Percentiles rank a stretch among this genome's conserved stretches.
These are phyloP conservation scores for Drosophila kurseongensis DNA, from an alignment of 1,140 invertebrate species.

Conservation along the genomic window DNA sequence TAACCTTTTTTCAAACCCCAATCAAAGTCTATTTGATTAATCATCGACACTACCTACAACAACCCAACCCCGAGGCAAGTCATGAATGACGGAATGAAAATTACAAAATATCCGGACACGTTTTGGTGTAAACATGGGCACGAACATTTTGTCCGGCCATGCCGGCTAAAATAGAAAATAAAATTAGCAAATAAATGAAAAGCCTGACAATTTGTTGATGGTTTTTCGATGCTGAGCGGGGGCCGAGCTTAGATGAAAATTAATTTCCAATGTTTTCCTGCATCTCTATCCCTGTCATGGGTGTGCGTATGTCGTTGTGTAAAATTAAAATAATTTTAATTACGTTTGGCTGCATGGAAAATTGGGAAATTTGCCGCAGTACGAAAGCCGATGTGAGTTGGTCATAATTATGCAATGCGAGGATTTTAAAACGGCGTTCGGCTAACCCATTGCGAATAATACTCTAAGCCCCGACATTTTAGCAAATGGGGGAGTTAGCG, in stretches of 20 bases:
- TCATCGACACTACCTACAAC: neutral
- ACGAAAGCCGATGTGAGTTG: constrained; percentile 29
- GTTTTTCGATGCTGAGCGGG: constrained; percentile 44
- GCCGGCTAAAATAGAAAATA: constrained; percentile 56
- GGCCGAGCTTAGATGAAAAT: constrained; percentile 59
- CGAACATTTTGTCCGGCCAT: constrained; percentile 38
- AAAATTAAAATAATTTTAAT: constrained; percentile 64
- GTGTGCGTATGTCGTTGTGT: constrained; percentile 9
- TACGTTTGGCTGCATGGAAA: constrained; percentile 58
- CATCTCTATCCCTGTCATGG: constrained; percentile 28
- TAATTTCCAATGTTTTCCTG: constrained; percentile 67
- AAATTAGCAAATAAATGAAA: constrained; percentile 67
- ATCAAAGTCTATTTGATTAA: constrained; percentile 2
- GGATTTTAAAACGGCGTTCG: constrained; percentile 36
- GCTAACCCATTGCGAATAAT: constrained; percentile 42
- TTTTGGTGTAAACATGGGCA: constrained; percentile 55
- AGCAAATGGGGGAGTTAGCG: constrained; percentile 50
- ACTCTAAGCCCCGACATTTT: constrained; percentile 64
- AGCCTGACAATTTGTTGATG: constrained; percentile 75
- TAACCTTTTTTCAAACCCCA: too few species aligned
- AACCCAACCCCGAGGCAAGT: neutral
- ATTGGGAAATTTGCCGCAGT: constrained; percentile 50
- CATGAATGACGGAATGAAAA: constrained; percentile 10
- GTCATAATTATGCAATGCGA: constrained; percentile 71
- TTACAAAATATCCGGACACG: constrained; percentile 15